A percentile compares a stretch with the other conserved stretches of the same genome.
phyloP scores from a whole-genome alignment of 2,888 invertebrate species.

The Therioaphis trifolii region DNA sequence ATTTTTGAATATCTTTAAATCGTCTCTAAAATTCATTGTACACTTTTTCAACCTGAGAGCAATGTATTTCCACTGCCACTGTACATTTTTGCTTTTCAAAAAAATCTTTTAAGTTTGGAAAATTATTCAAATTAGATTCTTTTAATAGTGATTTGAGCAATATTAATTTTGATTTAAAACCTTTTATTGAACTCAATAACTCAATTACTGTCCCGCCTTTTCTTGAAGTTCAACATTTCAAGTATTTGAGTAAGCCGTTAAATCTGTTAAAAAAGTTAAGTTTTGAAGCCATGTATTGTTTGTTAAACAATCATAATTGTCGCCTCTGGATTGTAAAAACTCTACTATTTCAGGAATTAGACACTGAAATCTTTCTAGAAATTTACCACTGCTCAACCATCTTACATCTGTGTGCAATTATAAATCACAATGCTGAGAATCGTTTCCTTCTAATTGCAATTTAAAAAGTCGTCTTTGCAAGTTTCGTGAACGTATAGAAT shows the following conservation, averaged over 20 bases:
- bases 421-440: neutral
- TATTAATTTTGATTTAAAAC: neutral
- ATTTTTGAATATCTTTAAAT: constrained; percentile 1
- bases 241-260: neutral
- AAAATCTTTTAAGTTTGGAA: neutral
- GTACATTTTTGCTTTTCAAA: neutral
- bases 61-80: neutral
- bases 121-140: neutral
- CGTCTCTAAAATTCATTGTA: neutral
- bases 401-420: no score
- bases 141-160: neutral
- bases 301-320: no score
- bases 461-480: no score
- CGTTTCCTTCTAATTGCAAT: no score
- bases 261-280: neutral
- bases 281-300: neutral
- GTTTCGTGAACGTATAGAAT: neutral
- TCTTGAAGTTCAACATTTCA: neutral
- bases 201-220: neutral
- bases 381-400: no score
- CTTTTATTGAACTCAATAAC: neutral
- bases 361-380: no score
- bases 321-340: no score
- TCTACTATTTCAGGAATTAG: no score
- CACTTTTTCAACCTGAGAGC: neutral